Base-by-base conservation (phyloP, 2,888 invertebrate species). In the Pardosa pseudoannulata region DNA sequence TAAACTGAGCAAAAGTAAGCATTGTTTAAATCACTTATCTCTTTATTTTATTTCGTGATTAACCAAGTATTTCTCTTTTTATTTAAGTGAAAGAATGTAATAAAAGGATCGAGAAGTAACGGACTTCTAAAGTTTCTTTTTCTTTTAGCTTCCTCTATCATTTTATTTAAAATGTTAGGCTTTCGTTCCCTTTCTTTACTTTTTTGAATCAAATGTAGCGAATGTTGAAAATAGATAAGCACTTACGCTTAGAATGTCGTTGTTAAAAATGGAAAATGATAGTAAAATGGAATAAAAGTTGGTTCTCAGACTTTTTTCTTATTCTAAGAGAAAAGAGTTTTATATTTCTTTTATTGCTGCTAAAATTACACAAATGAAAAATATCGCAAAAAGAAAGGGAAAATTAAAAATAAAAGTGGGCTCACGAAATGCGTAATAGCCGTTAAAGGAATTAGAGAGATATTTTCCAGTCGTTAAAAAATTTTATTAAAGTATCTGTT, bases 141-240 rank as follows among this genome's bases (percentile, higher is more conserved):
- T n/a, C n/a, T n/a, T n/a, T n/a, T n/a, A n/a, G n/a, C n/a, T 46
- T 46, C 16, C 46, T 46, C 46, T 16, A 2, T 46, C 7, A 2
- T 13, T 46, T 46, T 56, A 5, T 23, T 56, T 23, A 23, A 46
- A 56, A 56, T 23, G 56, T 56, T 56, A 56, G 23, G 3, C 6
- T 6, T 56, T 56, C 23, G n/a, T n/a, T 56, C 23, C 23, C 16
- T n/a, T 46, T 16, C 9, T 16, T 76, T 41, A n/a, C 56, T 67
- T 68, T 50, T 50, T 19, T 50, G 67, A 67, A 27, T 19, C 67
- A 76, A 76, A 76, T 76, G 68, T 46, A 50, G 56, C 68, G 50
- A 46, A 32, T 68, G 68, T 67, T 23, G 67, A 28, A 76, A 76
- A 50, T 19, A 76, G 67, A 68, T 76, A 76, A 76, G 67, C 76